These are phyloP conservation scores for Ferrisia virgata DNA, from an alignment of 2,888 invertebrate species.

Conservation along the genomic window DNA sequence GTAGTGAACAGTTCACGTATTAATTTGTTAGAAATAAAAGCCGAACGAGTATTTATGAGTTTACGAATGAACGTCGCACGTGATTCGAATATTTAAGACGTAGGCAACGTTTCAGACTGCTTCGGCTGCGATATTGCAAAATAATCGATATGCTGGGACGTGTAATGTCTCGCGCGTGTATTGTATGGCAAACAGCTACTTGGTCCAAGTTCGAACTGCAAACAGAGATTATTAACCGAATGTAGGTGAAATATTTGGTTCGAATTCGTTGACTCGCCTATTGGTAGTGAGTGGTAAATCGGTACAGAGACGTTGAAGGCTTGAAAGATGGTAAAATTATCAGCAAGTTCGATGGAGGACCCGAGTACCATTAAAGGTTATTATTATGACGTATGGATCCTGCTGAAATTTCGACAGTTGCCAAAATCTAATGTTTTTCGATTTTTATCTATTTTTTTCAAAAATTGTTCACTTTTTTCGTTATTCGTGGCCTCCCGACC, in stretches of 20 bases:
- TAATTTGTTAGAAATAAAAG: not conserved
- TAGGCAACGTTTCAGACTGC: not conserved
- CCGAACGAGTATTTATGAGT: constrained; percentile 9
- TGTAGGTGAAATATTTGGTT: not conserved
- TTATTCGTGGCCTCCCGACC: no score
- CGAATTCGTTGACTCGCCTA: no score
- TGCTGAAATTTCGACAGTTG: no score
- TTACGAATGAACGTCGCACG: not conserved
- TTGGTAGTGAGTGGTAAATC: no score
- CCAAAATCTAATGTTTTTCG: no score
- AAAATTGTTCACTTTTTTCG: no score
- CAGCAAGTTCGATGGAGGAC: no score
- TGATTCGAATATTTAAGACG: not conserved
- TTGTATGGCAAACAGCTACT: not conserved
- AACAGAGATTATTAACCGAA: not conserved
- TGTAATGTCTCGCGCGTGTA: not conserved
- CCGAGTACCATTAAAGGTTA: no score
- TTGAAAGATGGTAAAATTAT: no score
- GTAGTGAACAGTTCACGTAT: not conserved
- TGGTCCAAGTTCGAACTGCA: not conserved
- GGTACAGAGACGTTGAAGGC: no score
- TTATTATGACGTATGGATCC: no score
- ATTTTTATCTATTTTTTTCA: no score
- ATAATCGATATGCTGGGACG: not conserved
- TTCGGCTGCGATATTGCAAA: not conserved